Conservation (phyloP, 2,113 vertebrate genomes). For the Gadus chalcogrammus region DNA sequence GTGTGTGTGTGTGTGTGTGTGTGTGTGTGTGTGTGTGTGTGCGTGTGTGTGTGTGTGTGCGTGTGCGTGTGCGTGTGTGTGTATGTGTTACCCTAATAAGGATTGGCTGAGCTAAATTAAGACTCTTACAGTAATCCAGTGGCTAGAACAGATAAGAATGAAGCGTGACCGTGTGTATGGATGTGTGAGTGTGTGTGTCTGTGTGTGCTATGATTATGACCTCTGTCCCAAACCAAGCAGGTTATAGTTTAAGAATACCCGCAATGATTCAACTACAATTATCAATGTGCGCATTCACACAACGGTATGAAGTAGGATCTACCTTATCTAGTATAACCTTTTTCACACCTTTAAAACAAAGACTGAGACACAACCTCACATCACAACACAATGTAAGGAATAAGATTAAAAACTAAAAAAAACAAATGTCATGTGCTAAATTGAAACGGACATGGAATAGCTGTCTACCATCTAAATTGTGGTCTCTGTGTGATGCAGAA, state of each 20-base stretch:
- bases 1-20: conserved; percentile 1
- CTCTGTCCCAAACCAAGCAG: no score
- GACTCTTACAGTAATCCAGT: conserved; percentile 67
- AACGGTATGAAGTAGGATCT: no score
- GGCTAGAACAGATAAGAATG: conserved; percentile 49
- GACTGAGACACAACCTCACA: no score
- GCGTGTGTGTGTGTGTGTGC: background rate
- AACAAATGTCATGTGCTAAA: no score
- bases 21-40: background rate
- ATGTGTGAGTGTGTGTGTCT: conserved; percentile 12
- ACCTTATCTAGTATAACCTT: no score
- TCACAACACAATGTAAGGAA: no score
- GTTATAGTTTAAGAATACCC: no score
- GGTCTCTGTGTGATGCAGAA: background rate
- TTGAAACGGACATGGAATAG: conserved; percentile 15
- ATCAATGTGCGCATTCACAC: background rate
- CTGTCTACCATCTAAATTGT: conserved; percentile 6
- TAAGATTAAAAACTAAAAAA: no score
- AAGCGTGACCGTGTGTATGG: conserved; percentile 13
- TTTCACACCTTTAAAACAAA: no score
- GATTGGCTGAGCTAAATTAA: conserved; percentile 69
- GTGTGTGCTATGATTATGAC: background rate
- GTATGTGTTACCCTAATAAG: conserved; percentile 47
- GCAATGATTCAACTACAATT: background rate
- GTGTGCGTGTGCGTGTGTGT: conserved; percentile 15